phyloP scores from a whole-genome alignment of 1,140 invertebrate species.

The Megathymus violae region DNA sequence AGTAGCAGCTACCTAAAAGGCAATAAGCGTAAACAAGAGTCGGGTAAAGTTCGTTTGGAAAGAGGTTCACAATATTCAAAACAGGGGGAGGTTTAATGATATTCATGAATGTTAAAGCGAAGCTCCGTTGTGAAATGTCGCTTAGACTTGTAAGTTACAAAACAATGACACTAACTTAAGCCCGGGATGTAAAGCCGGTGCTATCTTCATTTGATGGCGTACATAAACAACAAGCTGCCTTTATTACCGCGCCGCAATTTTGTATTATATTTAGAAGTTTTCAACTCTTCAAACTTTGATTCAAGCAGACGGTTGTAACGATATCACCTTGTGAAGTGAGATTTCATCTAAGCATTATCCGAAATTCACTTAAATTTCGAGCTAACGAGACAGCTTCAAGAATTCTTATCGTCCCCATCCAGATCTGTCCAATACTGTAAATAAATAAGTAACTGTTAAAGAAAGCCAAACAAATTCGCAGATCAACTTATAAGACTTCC shows the following conservation, averaged over 20 bases:
- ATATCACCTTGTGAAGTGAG: constrained; percentile 61
- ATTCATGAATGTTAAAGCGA: constrained; percentile 79
- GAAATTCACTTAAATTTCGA: constrained; percentile 69
- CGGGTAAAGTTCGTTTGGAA: constrained; percentile 57
- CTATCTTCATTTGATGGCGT: constrained; percentile 72
- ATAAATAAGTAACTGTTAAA: constrained; percentile 73
- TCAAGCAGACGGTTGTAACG: constrained; percentile 54
- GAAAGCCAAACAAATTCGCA: constrained; percentile 72
- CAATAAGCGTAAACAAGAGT: constrained; percentile 65
- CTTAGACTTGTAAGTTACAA: constrained; percentile 74
- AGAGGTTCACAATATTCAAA: constrained; percentile 76
- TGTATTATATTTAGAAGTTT: constrained; percentile 70
- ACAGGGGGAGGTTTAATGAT: constrained; percentile 72
- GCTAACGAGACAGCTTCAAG: constrained; percentile 64
- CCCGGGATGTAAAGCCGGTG: constrained; percentile 64
- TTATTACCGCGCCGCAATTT: constrained; percentile 67
- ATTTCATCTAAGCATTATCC: constrained; percentile 55
- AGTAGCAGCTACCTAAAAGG: constrained; percentile 50
- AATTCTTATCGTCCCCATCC: constrained; percentile 57
- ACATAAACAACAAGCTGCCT: constrained; percentile 72
- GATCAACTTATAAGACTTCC: constrained; percentile 56
- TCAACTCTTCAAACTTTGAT: constrained; percentile 61
- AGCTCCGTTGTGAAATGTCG: constrained; percentile 71
- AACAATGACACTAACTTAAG: constrained; percentile 78
- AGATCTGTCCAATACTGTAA: constrained; percentile 63